Conservation (phyloP, 30 jellyfish, hydroid and myxozoan species). For the Aurelia sp. region DNA sequence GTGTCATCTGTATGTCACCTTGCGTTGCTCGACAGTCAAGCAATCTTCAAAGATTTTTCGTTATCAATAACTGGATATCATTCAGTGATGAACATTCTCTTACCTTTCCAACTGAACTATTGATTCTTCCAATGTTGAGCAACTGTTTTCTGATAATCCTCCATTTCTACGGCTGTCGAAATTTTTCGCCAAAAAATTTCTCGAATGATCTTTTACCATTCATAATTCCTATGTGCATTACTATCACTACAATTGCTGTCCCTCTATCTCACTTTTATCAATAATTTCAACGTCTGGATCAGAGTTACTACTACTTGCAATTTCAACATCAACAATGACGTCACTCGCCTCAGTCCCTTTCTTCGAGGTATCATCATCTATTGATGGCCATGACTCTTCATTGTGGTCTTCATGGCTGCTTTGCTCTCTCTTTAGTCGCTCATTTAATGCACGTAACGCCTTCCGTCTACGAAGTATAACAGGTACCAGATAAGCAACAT, state of each 20-base stretch:
- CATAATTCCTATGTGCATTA: neutral
- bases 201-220: too few species aligned
- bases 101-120: too few species aligned
- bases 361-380: constrained; percentile 75
- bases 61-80: too few species aligned
- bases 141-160: too few species aligned
- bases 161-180: too few species aligned
- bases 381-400: constrained; percentile 95
- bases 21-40: too few species aligned
- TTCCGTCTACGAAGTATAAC: constrained; percentile 66
- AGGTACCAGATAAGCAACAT: too few species aligned
- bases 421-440: constrained; percentile 78
- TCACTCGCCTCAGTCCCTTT: constrained; percentile 34
- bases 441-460: constrained; percentile 98
- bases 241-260: neutral
- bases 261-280: constrained; percentile 57
- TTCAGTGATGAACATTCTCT: too few species aligned
- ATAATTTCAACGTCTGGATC: constrained; percentile 43
- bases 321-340: constrained; percentile 23
- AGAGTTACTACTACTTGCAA: constrained; percentile 23
- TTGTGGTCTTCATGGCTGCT: constrained; percentile 39
- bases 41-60: too few species aligned
- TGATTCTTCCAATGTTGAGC: too few species aligned
- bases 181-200: too few species aligned
- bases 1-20: too few species aligned